Base-by-base conservation (phyloP, 1,140 invertebrate genomes). In the Cataglyphis hispanica region DNA sequence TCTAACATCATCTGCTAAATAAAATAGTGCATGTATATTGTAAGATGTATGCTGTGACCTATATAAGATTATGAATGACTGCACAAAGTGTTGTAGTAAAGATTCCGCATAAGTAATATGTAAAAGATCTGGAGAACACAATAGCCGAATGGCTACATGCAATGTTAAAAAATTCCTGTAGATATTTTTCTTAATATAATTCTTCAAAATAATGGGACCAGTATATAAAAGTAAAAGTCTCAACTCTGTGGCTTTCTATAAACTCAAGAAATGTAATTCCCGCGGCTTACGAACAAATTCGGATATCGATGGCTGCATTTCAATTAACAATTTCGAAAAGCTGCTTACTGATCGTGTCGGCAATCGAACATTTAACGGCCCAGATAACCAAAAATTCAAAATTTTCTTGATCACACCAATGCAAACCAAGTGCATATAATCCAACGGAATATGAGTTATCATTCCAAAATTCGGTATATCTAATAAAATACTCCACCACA, bases 371-470 rank as follows among this genome's bases (percentile, higher is more conserved):
- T 69, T 69, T 46, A 27, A 69, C 0, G 66, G 40, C 3, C 40
- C 22, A 2, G 66, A 25, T 69, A 69, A 46, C 40, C 22, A 69
- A 46, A 50, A 46, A 69, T 69, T 69, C 3, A 69, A 27, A 2
- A 25, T 69, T 69, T 69, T 69, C 16, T 69, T 69, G 4, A 50
- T 40, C 13, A 46, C 66, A 69, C 40, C 66, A 69, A 69, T 69
- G 40, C 66, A 69, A 69, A 69, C 66, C 22, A 69, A 46, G 37
- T 69, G 37, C 66, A 69, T 69, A 8, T 46, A 43, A 69, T 69
- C 66, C n/a, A 69, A 46, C 5, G 40, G 40, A 5, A 69, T 69
- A 25, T 50, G 5, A 27, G 4, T 46, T 69, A 69, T 46, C 66
- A 69, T 11, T 69, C 66, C 22, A 43, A 69, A 69, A 27, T 69